Conservation (phyloP, 2,888 invertebrate genomes). For the Cremastobaeus sp. region DNA sequence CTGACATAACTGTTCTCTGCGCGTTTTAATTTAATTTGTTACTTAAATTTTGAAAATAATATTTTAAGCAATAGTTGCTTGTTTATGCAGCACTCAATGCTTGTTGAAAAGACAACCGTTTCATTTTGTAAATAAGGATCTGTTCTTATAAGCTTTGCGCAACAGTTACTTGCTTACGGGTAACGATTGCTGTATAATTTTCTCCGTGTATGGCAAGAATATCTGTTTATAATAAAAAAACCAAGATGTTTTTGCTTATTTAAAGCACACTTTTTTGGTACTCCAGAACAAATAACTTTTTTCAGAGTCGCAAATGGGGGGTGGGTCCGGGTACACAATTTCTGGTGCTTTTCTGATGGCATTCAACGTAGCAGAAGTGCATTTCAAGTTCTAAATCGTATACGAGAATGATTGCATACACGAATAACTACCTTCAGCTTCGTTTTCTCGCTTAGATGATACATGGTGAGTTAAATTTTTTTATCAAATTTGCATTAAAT, state of each 20-base stretch:
- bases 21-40: too few relatives aligned
- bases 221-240: background rate
- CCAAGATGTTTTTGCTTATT: conserved; percentile 37
- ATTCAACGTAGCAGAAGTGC: conserved; percentile 44
- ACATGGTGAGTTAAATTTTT: conserved; percentile 47
- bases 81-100: too few relatives aligned
- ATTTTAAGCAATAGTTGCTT: too few relatives aligned
- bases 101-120: too few relatives aligned
- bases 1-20: too few relatives aligned
- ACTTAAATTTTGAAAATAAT: too few relatives aligned
- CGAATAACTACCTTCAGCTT: conserved; percentile 47
- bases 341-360: conserved; percentile 50
- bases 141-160: too few relatives aligned
- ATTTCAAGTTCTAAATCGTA: conserved; percentile 44
- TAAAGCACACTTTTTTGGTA: conserved; percentile 34
- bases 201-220: too few relatives aligned
- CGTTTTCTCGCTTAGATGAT: conserved; percentile 46
- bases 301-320: conserved; percentile 56
- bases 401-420: conserved; percentile 46
- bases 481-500: too few relatives aligned
- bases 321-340: conserved; percentile 47
- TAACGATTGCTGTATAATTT: too few relatives aligned
- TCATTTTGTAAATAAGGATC: too few relatives aligned
- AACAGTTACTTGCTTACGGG: too few relatives aligned
- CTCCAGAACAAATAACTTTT: conserved; percentile 51